phyloP scores from a whole-genome alignment of 2,113 vertebrate species.

The Aphelocoma coerulescens region DNA sequence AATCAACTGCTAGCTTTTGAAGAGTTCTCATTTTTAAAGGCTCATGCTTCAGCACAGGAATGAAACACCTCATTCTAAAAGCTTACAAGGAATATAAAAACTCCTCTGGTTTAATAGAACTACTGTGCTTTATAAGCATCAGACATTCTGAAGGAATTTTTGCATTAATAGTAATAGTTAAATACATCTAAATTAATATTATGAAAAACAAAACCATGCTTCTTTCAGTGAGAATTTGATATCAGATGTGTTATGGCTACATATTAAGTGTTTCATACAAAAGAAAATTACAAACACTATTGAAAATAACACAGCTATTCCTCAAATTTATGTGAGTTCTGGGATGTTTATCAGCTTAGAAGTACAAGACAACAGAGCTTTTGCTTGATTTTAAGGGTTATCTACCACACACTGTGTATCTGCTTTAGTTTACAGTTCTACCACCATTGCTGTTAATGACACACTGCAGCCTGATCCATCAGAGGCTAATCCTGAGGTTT shows the following conservation, averaged over 20 bases:
- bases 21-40: slow-evolving; percentile 6
- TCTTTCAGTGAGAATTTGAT: background rate
- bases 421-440: background rate
- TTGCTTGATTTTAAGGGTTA: background rate
- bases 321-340: background rate
- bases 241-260: background rate
- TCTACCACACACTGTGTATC: background rate
- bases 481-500: slow-evolving; percentile 74
- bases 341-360: background rate
- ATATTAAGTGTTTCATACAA: background rate
- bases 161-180: background rate
- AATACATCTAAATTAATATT: background rate
- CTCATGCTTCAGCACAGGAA: background rate
- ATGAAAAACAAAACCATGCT: background rate
- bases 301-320: background rate
- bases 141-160: background rate
- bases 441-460: slow-evolving; percentile 6
- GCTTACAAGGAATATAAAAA: background rate
- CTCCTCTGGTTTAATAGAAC: background rate
- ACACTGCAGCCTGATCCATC: background rate
- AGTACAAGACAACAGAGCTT: background rate
- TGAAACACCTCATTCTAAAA: background rate
- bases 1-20: background rate
- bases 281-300: background rate
- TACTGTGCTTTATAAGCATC: background rate